Evolutionary conservation across 2,888 invertebrate species (phyloP).

Genomic region (Drosophila silvestris): DNA sequence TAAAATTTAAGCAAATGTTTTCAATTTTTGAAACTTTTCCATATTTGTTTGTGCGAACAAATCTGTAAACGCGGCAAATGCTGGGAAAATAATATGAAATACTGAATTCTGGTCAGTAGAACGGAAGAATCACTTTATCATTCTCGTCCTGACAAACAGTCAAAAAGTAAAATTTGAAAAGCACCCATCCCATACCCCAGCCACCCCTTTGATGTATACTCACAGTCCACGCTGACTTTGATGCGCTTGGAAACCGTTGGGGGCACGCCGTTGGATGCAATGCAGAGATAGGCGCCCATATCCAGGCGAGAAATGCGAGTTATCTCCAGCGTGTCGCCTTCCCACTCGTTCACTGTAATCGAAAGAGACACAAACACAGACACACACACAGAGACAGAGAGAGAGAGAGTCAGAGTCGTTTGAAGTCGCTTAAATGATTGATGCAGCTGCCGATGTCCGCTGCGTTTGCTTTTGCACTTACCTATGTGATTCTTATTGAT

Average conservation of each 20-base stretch:
- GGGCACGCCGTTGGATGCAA: conserved; percentile 94
- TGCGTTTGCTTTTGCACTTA: conserved; percentile 83
- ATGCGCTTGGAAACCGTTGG: conserved; percentile 96
- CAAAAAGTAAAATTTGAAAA: conserved; percentile 22
- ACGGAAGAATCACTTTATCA: conserved; percentile 53
- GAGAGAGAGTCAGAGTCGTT: background rate
- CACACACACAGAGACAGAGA: background rate
- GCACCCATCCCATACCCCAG: background rate
- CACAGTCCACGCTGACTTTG: conserved; percentile 97
- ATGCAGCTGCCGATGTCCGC: conserved; percentile 43
- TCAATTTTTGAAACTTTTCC: conserved; percentile 17
- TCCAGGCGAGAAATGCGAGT: conserved; percentile 93
- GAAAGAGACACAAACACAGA: background rate
- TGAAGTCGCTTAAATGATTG: conserved; percentile 71
- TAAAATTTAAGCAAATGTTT: conserved; percentile 24
- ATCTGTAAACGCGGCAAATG: conserved; percentile 34
- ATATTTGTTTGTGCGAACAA: conserved; percentile 22
- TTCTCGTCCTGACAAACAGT: conserved; percentile 35
- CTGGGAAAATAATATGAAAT: conserved; percentile 26
- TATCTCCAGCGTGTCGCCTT: conserved; percentile 94
- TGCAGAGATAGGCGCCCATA: conserved; percentile 97
- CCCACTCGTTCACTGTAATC: conserved; percentile 91
- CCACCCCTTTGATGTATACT: conserved; percentile 86
- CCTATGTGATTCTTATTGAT: conserved; percentile 94
- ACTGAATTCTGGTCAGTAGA: conserved; percentile 18